Percentiles rank a stretch among this genome's conserved stretches.
These are phyloP conservation scores for Apotomis turbidana DNA, from an alignment of 2,888 invertebrate species.

Conservation along the genomic window DNA sequence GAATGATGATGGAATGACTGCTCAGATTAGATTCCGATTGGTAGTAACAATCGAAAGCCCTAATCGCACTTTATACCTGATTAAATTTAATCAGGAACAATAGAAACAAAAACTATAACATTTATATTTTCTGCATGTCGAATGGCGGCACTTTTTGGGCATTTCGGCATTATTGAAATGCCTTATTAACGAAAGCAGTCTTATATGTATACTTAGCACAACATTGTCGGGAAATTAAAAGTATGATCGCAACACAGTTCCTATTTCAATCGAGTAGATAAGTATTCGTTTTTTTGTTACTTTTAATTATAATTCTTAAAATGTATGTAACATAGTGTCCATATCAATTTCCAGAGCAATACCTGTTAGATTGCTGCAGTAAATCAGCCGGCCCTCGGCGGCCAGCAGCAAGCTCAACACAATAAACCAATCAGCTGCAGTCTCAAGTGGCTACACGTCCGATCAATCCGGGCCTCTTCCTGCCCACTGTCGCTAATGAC, in stretches of 20 bases:
- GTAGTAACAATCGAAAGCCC: neutral
- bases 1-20: neutral
- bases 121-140: too few relatives aligned
- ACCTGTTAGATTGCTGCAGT: conserved; percentile 18
- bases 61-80: neutral
- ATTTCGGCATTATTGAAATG: too few relatives aligned
- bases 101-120: too few relatives aligned
- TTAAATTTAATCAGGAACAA: too few relatives aligned
- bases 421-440: conserved; percentile 61
- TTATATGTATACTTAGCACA: too few relatives aligned
- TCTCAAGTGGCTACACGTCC: conserved; percentile 56
- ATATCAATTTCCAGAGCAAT: conserved; percentile 5
- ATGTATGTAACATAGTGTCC: neutral
- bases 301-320: neutral
- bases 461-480: conserved; percentile 74
- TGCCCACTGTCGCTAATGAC: conserved; percentile 78
- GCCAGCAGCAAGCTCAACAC: conserved; percentile 41
- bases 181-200: too few relatives aligned
- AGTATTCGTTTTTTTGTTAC: too few relatives aligned
- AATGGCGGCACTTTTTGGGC: too few relatives aligned
- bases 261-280: too few relatives aligned
- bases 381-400: conserved; percentile 17
- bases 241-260: too few relatives aligned
- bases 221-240: too few relatives aligned
- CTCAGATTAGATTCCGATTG: neutral